Base-by-base conservation (phyloP, 92 coral and sea anemone species). In the Porites evermanni region DNA sequence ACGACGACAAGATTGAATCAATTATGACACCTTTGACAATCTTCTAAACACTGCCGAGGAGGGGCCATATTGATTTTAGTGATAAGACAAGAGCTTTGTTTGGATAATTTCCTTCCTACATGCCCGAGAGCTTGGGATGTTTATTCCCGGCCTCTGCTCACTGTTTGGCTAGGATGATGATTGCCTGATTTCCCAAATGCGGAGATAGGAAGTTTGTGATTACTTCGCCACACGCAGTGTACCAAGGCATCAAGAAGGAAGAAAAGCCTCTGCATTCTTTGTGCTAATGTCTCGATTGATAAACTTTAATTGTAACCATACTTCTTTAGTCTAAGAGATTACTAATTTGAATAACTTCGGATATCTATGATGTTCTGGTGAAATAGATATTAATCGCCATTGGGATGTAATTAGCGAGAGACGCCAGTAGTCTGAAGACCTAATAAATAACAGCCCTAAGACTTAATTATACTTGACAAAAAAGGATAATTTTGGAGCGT, bases 321-420 rank as follows among this genome's bases (percentile, higher is more conserved):
- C 95, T 88, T 78, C 71, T 87, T 72, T 90, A 89, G 89, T 84
- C 86, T 85, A 64, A 81, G 92, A 92, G 98, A 94, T 94, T 85
- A 89, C 94, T 94, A 92, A 92, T 92, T 94, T 81, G 92, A 92
- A 88, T 92, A 89, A 85, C 94, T 92, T 88, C 84, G 93, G 94
- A 92, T 94, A 92, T 94, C 93, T 84, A 87, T 75, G 77, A 77
- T 79, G 90, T 86, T 89, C 76, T 81, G 64, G 88, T 92, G 94
- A 92, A 84, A 92, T 89, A 82, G 90, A 92, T 86, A 85, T 92
- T 83, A 92, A 84, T 88, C 94, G 88, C 91, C 98, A 91, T 87
- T 92, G 88, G 86, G 83, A 92, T 92, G 91, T 88, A 92, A 94
- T 94, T 94, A 94, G 84, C 73, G 67, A 58, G 78, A 83, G 95